phyloP scores from a whole-genome alignment of 2,888 invertebrate genomes.

The Pseudococcus jackbeardsleyi region DNA sequence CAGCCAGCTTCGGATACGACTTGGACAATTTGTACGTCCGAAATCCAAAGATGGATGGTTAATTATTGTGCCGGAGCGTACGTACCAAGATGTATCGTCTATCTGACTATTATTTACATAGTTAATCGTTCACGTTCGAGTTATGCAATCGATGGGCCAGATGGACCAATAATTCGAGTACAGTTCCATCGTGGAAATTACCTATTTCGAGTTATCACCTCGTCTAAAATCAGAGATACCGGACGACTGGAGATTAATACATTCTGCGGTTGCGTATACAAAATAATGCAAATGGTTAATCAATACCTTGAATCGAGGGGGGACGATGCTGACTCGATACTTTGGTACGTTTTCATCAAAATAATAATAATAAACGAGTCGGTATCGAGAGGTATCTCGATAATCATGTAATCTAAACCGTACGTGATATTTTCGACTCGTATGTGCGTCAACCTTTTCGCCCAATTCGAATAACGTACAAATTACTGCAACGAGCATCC shows the following conservation, averaged over 20 bases:
- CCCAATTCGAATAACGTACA: neutral
- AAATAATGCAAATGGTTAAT: slow-evolving; percentile 3
- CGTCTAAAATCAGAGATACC: neutral
- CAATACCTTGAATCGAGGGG: neutral
- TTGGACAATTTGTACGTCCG: neutral
- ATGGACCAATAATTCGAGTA: neutral
- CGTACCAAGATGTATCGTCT: neutral
- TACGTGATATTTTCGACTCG: slow-evolving; percentile 36
- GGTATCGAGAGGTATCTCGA: neutral
- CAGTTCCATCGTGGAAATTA: neutral
- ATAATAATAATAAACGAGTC: neutral
- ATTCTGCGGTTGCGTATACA: slow-evolving; percentile 27
- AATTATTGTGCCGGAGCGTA: neutral
- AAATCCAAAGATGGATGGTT: neutral
- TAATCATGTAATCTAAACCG: slow-evolving; percentile 45
- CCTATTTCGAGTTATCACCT: neutral
- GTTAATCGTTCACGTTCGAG: neutral
- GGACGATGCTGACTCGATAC: neutral
- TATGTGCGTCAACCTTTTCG: slow-evolving; percentile 17
- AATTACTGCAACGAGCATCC: neutral
- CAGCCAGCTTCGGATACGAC: too few relatives aligned
- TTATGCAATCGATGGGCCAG: neutral
- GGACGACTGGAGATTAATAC: slow-evolving; percentile 16
- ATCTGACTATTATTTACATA: slow-evolving; percentile 2
- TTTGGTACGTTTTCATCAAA: slow-evolving; percentile 15